Conservation (phyloP, 2,797 vertebrate genomes). For the Acropternis orthonyx region DNA sequence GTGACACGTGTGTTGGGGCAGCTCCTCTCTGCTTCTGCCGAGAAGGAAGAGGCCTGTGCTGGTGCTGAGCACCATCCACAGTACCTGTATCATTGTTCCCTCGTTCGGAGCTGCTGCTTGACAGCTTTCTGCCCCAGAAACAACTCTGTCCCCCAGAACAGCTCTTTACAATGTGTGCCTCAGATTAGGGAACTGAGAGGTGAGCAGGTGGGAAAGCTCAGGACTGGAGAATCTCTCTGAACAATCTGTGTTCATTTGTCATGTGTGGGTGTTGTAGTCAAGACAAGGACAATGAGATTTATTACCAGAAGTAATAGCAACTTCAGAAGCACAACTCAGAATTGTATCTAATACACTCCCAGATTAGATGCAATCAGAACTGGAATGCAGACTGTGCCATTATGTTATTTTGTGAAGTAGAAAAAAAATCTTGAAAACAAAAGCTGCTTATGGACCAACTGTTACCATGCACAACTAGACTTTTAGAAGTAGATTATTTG, state of each 20-base stretch:
- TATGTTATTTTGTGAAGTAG: not conserved
- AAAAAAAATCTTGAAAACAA: not conserved
- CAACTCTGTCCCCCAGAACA: not conserved
- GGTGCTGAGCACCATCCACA: not conserved
- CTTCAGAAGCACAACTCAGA: not conserved
- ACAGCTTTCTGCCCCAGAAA: not conserved
- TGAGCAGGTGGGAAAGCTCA: not conserved
- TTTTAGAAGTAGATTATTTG: not conserved
- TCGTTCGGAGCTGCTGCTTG: not conserved
- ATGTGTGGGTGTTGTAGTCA: not conserved
- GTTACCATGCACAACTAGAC: not conserved
- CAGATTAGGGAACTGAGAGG: not conserved
- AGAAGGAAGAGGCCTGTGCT: not conserved
- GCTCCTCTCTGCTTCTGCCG: not conserved
- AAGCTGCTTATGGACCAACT: not conserved
- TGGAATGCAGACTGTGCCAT: not conserved
- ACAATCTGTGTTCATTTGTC: not conserved
- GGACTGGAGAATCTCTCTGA: not conserved
- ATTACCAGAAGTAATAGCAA: not conserved
- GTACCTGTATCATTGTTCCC: not conserved
- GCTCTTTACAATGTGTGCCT: not conserved
- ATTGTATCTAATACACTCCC: not conserved
- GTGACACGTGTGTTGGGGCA: not conserved
- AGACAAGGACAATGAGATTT: slow-evolving; percentile 23
- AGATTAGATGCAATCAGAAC: slow-evolving; percentile 3